Conservation (phyloP, 2,113 vertebrate species). For the Archocentrus centrarchus region DNA sequence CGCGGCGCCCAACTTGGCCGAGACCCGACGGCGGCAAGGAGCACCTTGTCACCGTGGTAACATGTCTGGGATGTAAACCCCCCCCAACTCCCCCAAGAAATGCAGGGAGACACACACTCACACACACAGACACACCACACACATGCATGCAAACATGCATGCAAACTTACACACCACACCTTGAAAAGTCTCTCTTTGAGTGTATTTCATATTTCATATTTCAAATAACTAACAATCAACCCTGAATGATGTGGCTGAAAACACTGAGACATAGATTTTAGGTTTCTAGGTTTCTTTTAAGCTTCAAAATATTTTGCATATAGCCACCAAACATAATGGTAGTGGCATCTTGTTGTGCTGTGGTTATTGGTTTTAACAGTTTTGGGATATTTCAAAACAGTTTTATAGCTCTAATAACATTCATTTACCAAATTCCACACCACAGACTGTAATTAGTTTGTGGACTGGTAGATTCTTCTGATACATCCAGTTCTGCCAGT, state of each 20-base stretch:
- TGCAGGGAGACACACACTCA: conserved; percentile 24
- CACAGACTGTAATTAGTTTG: background rate
- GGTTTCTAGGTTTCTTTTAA: background rate
- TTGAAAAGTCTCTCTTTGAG: conserved; percentile 10
- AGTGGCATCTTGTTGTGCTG: background rate
- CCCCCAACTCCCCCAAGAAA: conserved; percentile 44
- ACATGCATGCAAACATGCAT: background rate
- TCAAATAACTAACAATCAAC: background rate
- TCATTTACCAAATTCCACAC: background rate
- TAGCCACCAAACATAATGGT: background rate
- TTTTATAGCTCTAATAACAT: background rate
- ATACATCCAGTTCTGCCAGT: background rate
- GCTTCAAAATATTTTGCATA: background rate
- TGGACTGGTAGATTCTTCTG: background rate
- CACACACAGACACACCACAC: conserved; percentile 10
- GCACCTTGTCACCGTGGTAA: conserved; percentile 86
- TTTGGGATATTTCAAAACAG: background rate
- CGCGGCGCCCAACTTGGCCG: conserved; percentile 84
- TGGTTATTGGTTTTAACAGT: background rate
- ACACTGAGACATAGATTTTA: background rate
- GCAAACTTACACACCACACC: conserved; percentile 11
- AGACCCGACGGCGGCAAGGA: conserved; percentile 87
- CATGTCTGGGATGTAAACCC: conserved; percentile 82
- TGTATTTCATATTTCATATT: conserved; percentile 15
- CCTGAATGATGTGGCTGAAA: background rate